Base-by-base conservation (phyloP, 2,888 invertebrate species). In the Drosophila crucigera region DNA sequence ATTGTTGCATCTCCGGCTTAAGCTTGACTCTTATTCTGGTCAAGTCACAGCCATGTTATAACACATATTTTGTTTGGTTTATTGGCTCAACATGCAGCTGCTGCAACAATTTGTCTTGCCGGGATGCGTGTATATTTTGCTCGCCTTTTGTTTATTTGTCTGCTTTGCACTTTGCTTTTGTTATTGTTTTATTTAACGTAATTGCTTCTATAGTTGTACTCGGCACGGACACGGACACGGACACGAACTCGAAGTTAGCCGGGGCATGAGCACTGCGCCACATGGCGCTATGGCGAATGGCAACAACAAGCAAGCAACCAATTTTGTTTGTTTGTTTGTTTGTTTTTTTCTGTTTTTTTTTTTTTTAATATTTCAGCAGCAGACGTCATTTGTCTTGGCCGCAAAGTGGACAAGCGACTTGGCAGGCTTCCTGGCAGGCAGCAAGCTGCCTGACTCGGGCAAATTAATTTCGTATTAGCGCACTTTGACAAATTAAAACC, bases 391-490 rank as follows among this genome's bases (percentile, higher is more conserved):
- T 86, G 90, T 86, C 85, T 86, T 91, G 88, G 67, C 84, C 78
- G 56, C 80, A 74, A 86, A 77, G 72, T 86, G 90, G 89, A 85
- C 84, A 85, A 83, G 76, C 68, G 61, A 55, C 82, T 67, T 78
- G 88, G 83, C 82, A 78, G 72, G 59, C 60, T 25, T 25, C 31
- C 56, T 43, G 33, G 37, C 63, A 52, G 59, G 16, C 37, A 56
- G 68, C 61, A n/a, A 30, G 41, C 55, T 41, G 43, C 47, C 76
- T 77, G 84, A 73, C 82, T 78, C 58, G 61, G 72, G 55, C 82
- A 86, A 86, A 86, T 86, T 86, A 86, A 86, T 86, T 91, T 91
- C 85, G 90, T 86, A 86, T 86, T 86, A 86, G 85, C 85, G 89
- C 85, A 91, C 85, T 86, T 90, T 86, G 85, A 86, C 85, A 86